A percentile compares a stretch with the other conserved stretches of the same genome.
phyloP scores from a whole-genome alignment of 2,888 invertebrate genomes.

The Ennomos fuscantarius region DNA sequence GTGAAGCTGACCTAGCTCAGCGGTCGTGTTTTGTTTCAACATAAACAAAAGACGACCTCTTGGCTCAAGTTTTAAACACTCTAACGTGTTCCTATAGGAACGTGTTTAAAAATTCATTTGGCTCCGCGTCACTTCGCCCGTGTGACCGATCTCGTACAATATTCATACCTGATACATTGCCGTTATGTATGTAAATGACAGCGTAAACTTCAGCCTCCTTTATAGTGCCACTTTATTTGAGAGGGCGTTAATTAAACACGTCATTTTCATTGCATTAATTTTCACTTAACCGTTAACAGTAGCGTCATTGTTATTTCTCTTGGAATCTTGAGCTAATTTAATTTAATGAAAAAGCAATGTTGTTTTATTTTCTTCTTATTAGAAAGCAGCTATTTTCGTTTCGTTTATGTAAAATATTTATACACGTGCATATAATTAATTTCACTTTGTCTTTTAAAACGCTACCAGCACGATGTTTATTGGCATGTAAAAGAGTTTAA shows the following conservation, averaged over 20 bases:
- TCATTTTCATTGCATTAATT: neutral
- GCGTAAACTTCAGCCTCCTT: neutral
- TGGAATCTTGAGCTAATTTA: neutral
- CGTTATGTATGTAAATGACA: constrained; percentile 11
- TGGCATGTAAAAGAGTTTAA: too few species aligned
- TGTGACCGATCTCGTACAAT: constrained; percentile 4
- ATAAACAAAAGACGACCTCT: too few species aligned
- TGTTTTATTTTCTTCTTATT: too few species aligned
- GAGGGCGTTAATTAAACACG: constrained; percentile 1
- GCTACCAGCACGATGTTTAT: too few species aligned
- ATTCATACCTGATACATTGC: constrained; percentile 12
- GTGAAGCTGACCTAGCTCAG: too few species aligned
- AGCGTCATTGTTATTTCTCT: neutral
- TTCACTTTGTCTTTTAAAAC: too few species aligned
- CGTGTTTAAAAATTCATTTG: constrained; percentile 10
- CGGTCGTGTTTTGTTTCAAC: too few species aligned
- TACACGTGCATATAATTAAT: too few species aligned
- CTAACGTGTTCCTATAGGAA: neutral
- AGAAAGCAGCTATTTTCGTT: too few species aligned
- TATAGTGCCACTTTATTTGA: constrained; percentile 1
- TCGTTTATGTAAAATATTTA: too few species aligned
- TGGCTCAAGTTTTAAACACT: neutral
- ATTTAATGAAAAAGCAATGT: too few species aligned
- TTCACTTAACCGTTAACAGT: neutral
- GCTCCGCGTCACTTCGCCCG: constrained; percentile 1